Base-by-base conservation (phyloP, 2,888 invertebrate genomes). In the Lamproptera curius region DNA sequence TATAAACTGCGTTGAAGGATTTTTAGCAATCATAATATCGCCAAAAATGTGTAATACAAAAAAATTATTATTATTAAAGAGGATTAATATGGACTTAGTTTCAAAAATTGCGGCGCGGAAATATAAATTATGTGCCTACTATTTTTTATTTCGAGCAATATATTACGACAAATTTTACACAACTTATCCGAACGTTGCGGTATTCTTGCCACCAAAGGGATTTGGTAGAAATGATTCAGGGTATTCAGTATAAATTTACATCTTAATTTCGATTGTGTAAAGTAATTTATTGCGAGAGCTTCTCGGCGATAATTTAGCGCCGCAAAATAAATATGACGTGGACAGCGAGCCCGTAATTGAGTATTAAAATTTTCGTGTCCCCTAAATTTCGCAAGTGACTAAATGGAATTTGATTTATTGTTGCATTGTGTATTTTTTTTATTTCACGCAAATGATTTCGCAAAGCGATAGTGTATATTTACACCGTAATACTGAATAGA, bases 311-410 rank as follows among this genome's bases (percentile, higher is more conserved):
- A 75, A 75, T 71, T 80, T 76, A 60, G 63, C 67, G 71, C 70
- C 72, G 70, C 68, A 73, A 76, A 79, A 81, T 80, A 76, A 82
- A 76, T 73, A 77, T 70, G 69, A 68, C 68, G 68, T 61, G 66
- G 58, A 67, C 57, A 70, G 68, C 70, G 67, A 70, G 65, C 61
- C 72, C 70, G 80, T 81, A 79, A 84, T 82, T 84, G 83, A 82
- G 80, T 77, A 80, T 81, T 80, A 78, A 78, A 81, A 59, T 66
- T 69, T 46, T 42, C 67, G 69, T 75, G 71, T 73, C 73, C 67
- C 71, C 67, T 60, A 77, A 79, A 76, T 76, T 76, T 77, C 74
- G 67, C 73, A 59, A 68, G 63, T 49, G 67, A 28, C 28, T 10
- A 65, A 61, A 65, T 67, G 65, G 68, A 63, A 63, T 56, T 63